A percentile compares a stretch with the other conserved stretches of the same genome.
These are phyloP conservation scores for Hipposideros armiger DNA, from an alignment of 2,113 vertebrate genomes.

Conservation along the genomic window DNA sequence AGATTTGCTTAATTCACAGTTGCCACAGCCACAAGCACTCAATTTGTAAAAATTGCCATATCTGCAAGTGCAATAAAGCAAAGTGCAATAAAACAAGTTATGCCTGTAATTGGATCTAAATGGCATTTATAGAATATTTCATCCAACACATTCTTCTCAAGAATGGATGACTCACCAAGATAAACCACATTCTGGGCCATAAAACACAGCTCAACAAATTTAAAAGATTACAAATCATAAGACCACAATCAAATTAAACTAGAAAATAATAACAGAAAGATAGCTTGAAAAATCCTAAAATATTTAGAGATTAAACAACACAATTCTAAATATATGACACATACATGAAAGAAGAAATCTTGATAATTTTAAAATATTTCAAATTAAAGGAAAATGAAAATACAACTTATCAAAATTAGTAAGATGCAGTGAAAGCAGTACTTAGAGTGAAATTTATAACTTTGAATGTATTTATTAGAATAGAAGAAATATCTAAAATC, in stretches of 20 bases:
- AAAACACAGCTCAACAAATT: not conserved
- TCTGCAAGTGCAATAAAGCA: not conserved
- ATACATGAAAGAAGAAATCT: not conserved
- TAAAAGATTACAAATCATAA: not conserved
- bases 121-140: not conserved
- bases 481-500: not conserved
- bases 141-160: not conserved
- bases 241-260: not conserved
- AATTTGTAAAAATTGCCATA: not conserved
- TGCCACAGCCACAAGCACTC: not conserved
- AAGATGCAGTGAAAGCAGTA: not conserved
- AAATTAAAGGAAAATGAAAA: not conserved
- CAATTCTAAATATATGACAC: not conserved
- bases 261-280: not conserved
- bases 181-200: not conserved
- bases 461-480: not conserved
- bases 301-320: conserved; percentile 14
- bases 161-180: not conserved
- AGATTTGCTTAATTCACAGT: not conserved
- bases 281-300: not conserved
- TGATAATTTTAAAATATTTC: not conserved
- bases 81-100: not conserved
- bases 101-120: not conserved
- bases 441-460: not conserved
- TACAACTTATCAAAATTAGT: not conserved